phyloP scores from a whole-genome alignment of 35 echinoderm and acorn worm genomes.

The Holothuria glaberrima region DNA sequence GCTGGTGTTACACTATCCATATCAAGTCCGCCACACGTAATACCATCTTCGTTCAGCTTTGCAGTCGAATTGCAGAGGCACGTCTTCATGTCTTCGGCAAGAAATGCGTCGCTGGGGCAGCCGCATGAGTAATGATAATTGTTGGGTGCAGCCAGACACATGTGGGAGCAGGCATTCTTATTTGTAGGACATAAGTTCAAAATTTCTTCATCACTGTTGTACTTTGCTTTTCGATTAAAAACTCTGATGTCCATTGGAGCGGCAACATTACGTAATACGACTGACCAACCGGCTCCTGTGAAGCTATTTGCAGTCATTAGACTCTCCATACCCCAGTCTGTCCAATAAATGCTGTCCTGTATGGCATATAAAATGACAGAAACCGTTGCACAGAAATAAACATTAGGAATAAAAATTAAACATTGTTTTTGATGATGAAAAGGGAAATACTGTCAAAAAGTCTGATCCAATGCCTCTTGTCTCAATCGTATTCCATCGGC shows the following conservation, averaged over 20 bases:
- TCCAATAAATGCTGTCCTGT: slow-evolving; percentile 55
- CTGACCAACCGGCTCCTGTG: slow-evolving; percentile 9
- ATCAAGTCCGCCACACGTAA: not conserved
- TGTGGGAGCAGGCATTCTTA: slow-evolving; percentile 17
- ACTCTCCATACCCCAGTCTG: slow-evolving; percentile 10
- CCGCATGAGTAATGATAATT: not conserved
- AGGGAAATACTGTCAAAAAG: too few relatives aligned
- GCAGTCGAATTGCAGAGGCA: not conserved
- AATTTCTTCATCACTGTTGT: not conserved
- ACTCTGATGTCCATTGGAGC: slow-evolving; percentile 30
- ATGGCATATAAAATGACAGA: not conserved
- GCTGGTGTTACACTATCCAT: too few relatives aligned
- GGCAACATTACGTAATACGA: not conserved
- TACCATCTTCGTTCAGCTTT: not conserved
- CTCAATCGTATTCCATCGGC: too few relatives aligned
- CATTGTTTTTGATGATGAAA: too few relatives aligned
- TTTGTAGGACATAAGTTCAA: not conserved
- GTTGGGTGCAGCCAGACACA: slow-evolving; percentile 11
- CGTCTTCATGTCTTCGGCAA: not conserved
- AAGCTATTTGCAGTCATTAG: slow-evolving; percentile 46
- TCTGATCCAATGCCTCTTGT: too few relatives aligned
- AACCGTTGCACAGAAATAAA: too few relatives aligned
- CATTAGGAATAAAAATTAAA: too few relatives aligned
- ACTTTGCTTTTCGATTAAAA: slow-evolving; percentile 30
- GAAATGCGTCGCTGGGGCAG: not conserved